phyloP scores from a whole-genome alignment of 2,113 vertebrate species.

The Stigmatopora nigra region DNA sequence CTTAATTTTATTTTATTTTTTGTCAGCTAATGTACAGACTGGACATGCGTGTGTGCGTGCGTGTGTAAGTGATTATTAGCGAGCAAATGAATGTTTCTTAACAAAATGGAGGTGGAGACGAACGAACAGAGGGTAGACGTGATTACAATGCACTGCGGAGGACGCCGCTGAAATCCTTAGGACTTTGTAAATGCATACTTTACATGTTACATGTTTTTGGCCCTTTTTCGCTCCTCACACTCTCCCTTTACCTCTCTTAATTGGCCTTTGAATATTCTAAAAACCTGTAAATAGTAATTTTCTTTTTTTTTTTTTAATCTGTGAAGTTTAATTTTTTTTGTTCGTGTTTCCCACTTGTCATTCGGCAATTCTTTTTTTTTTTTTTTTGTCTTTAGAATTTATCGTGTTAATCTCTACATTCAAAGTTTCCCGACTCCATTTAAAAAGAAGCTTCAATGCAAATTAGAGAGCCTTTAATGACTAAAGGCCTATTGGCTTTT shows the following conservation, averaged over 20 bases:
- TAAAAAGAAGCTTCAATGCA: conserved; percentile 95
- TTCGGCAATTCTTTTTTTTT: conserved; percentile 69
- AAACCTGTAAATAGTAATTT: conserved; percentile 92
- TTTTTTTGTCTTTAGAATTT: conserved; percentile 84
- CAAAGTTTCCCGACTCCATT: conserved; percentile 99
- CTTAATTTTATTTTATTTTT: not conserved
- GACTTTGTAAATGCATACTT: conserved; percentile 86
- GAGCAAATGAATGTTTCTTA: conserved; percentile 86
- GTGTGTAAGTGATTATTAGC: conserved; percentile 69
- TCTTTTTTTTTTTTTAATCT: conserved; percentile 89
- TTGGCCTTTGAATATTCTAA: conserved; percentile 80
- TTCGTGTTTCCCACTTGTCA: conserved; percentile 82
- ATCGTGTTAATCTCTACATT: conserved; percentile 99
- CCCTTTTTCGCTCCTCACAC: conserved; percentile 44
- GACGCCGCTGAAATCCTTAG: conserved; percentile 70
- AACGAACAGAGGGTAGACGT: conserved; percentile 4
- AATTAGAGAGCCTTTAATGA: conserved; percentile 99
- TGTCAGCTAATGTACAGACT: conserved; percentile 54
- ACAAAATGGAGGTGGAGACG: conserved; percentile 37
- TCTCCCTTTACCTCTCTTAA: conserved; percentile 57
- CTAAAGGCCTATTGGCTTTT: conserved; percentile 99
- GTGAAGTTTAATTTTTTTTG: conserved; percentile 82
- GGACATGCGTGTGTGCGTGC: conserved; percentile 74
- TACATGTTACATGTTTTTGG: conserved; percentile 77
- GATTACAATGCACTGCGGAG: conserved; percentile 80